Conservation (phyloP, 2,797 vertebrate genomes). For the Pampus argenteus region DNA sequence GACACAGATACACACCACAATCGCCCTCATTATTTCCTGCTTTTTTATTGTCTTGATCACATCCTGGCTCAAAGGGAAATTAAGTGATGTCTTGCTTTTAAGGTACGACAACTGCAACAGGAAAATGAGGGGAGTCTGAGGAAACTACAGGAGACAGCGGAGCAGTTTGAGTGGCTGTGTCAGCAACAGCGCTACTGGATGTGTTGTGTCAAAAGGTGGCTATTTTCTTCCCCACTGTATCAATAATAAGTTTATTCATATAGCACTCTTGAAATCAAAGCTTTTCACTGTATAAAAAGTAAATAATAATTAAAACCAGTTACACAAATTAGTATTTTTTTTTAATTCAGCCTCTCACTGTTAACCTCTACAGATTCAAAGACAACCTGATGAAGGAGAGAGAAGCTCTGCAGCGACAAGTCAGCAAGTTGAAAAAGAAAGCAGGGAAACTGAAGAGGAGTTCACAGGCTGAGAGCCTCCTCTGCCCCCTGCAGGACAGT, state of each 20-base stretch:
- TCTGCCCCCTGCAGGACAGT: conserved; percentile 49
- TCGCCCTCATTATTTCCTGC: neutral
- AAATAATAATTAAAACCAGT: no score
- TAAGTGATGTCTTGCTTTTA: conserved; percentile 20
- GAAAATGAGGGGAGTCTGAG: conserved; percentile 77
- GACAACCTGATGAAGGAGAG: conserved; percentile 80
- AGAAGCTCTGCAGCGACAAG: conserved; percentile 73
- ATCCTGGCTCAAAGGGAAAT: conserved; percentile 8
- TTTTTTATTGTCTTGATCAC: conserved; percentile 23
- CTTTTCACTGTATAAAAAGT: no score
- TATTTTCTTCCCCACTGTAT: neutral
- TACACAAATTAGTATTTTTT: no score
- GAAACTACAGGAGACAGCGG: conserved; percentile 81
- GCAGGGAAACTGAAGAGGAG: conserved; percentile 52
- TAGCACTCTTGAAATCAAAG: no score
- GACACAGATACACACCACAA: neutral
- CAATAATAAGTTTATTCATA: no score
- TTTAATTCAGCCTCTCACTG: no score
- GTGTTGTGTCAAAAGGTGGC: conserved; percentile 80
- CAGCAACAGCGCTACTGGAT: conserved; percentile 86
- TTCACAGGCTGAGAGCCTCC: neutral
- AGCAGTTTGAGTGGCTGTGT: conserved; percentile 86
- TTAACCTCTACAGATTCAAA: conserved; percentile 76
- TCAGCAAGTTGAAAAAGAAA: conserved; percentile 74
- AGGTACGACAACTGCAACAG: conserved; percentile 74